Conservation (phyloP, 37 sponge, comb jelly and placozoan species). For the Chondrosia reniformis region DNA sequence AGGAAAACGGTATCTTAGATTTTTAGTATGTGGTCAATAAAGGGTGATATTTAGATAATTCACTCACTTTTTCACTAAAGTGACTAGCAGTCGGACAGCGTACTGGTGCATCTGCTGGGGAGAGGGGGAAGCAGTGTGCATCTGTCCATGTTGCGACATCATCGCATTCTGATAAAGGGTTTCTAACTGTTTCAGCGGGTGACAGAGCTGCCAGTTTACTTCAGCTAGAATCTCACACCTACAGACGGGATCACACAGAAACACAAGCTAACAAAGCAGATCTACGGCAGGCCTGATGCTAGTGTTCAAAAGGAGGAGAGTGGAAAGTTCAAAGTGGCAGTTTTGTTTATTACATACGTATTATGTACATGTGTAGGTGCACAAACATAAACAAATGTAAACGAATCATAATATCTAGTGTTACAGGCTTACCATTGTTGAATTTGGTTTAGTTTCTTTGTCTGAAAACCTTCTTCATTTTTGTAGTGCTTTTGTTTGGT, state of each 20-base stretch:
- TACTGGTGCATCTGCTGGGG: not conserved
- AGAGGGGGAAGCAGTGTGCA: not conserved
- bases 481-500: slow-evolving; percentile 12
- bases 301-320: not conserved
- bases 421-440: not conserved
- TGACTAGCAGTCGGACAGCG: not conserved
- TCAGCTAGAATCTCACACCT: slow-evolving; percentile 86
- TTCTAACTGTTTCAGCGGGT: slow-evolving; percentile 53
- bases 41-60: too few relatives aligned
- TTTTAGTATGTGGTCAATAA: too few relatives aligned
- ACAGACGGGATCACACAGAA: not conserved
- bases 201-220: slow-evolving; percentile 63
- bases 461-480: not conserved
- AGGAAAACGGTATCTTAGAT: too few relatives aligned
- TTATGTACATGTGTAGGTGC: too few relatives aligned
- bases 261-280: not conserved
- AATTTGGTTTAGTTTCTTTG: not conserved
- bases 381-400: too few relatives aligned
- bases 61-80: slow-evolving; percentile 14
- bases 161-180: not conserved
- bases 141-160: not conserved
- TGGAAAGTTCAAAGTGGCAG: not conserved
- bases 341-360: too few relatives aligned
- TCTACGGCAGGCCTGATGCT: not conserved
- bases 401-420: too few relatives aligned